A percentile compares a stretch with the other conserved stretches of the same genome.
These are phyloP conservation scores for Archivesica marissinica DNA, from an alignment of 1,140 invertebrate genomes.

Conservation along the genomic window DNA sequence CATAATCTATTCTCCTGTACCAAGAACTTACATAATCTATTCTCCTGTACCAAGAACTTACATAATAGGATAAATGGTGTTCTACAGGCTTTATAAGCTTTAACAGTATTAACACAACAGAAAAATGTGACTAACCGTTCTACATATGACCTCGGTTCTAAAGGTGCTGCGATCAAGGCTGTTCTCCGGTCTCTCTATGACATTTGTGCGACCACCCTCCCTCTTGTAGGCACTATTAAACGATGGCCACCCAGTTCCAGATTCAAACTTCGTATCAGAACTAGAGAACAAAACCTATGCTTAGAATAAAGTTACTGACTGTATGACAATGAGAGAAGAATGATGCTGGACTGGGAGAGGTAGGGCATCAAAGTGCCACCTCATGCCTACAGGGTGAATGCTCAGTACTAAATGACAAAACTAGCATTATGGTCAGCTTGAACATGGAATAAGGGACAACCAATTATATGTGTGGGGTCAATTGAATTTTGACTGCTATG, in stretches of 20 bases:
- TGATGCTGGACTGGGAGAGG: neutral
- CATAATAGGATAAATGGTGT: too few relatives aligned
- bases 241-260: constrained; percentile 97
- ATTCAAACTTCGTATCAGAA: constrained; percentile 96
- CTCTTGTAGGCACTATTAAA: constrained; percentile 96
- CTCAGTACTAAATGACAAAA: neutral
- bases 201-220: constrained; percentile 86
- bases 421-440: neutral
- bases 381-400: neutral
- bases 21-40: too few relatives aligned
- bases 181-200: constrained; percentile 63
- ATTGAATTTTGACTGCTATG: too few relatives aligned
- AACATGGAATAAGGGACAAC: too few relatives aligned
- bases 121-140: constrained; percentile 56
- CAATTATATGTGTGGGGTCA: too few relatives aligned
- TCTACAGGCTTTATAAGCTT: too few relatives aligned
- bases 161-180: constrained; percentile 60
- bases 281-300: constrained; percentile 44
- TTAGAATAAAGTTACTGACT: neutral
- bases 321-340: neutral
- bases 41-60: too few relatives aligned
- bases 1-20: too few relatives aligned
- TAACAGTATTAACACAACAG: too few relatives aligned
- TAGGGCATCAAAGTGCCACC: neutral
- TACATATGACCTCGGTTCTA: constrained; percentile 73